Conservation (phyloP, 2,888 invertebrate species). For the Mesopsocus fuscifrons region DNA sequence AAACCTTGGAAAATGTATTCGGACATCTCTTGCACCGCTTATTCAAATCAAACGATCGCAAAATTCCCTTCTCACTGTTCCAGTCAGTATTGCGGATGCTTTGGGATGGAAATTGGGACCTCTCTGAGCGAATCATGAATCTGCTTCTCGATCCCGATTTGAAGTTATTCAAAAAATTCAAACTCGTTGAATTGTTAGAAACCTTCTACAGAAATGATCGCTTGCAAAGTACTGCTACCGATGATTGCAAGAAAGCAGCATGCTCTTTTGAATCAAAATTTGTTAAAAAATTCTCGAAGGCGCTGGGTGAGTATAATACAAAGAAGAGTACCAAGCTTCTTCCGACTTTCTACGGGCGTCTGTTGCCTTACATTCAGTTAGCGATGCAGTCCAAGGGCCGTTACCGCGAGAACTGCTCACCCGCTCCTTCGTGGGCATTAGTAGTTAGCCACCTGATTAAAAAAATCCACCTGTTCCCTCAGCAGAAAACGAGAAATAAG, state of each 20-base stretch:
- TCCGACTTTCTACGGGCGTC: too few relatives aligned
- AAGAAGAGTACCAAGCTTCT: too few relatives aligned
- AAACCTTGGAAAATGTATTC: slow-evolving; percentile 30
- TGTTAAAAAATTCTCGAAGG: not conserved
- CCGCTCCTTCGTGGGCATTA: too few relatives aligned
- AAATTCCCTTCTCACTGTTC: slow-evolving; percentile 43
- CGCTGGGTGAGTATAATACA: not conserved
- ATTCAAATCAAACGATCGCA: slow-evolving; percentile 41
- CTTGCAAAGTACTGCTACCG: slow-evolving; percentile 18
- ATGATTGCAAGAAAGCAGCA: not conserved
- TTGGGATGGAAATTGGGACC: slow-evolving; percentile 42
- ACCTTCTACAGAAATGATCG: slow-evolving; percentile 33
- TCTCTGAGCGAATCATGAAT: slow-evolving; percentile 33
- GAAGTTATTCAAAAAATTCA: not conserved
- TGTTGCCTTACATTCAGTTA: too few relatives aligned
- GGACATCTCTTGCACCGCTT: slow-evolving; percentile 34
- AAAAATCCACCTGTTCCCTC: too few relatives aligned
- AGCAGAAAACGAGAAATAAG: too few relatives aligned
- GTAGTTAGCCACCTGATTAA: too few relatives aligned
- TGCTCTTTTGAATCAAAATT: not conserved
- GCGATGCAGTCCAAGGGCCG: too few relatives aligned
- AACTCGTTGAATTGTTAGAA: slow-evolving; percentile 40
- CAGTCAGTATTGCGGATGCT: slow-evolving; percentile 40
- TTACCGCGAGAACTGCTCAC: too few relatives aligned
- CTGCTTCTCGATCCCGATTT: slow-evolving; percentile 11